Evolutionary conservation across 2,888 invertebrate species (phyloP).

Genomic region (Microctonus brassicae): DNA sequence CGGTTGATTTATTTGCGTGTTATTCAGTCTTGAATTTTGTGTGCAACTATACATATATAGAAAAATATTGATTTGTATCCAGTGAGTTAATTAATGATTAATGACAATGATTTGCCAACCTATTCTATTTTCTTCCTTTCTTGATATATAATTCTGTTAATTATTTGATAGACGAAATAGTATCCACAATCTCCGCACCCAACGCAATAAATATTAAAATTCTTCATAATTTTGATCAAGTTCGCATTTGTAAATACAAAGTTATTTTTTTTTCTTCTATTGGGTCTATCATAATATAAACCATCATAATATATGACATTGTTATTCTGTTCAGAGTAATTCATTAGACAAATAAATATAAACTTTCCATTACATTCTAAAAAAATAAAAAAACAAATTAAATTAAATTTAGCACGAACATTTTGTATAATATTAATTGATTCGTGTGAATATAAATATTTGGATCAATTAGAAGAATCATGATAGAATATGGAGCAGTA

Average conservation of each 20-base stretch:
- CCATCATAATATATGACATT: not conserved
- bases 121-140: not conserved
- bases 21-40: slow-evolving; percentile 25
- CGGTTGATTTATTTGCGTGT: slow-evolving; percentile 7
- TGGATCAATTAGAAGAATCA: not conserved
- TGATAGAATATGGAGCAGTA: not conserved
- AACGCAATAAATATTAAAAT: not conserved
- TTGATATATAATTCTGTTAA: not conserved
- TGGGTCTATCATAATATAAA: too few relatives aligned
- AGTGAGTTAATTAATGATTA: not conserved
- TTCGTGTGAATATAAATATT: not conserved
- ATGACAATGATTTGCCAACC: not conserved
- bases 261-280: not conserved
- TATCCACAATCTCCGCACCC: not conserved
- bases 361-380: not conserved
- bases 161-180: not conserved
- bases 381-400: not conserved
- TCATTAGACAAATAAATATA: not conserved
- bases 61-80: slow-evolving; percentile 25
- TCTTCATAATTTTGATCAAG: not conserved
- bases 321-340: not conserved
- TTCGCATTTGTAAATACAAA: not conserved
- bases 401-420: not conserved
- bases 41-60: slow-evolving; percentile 15
- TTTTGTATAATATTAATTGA: not conserved